Conservation (phyloP, 2,797 vertebrate species). For the Trichosurus vulpecula region DNA sequence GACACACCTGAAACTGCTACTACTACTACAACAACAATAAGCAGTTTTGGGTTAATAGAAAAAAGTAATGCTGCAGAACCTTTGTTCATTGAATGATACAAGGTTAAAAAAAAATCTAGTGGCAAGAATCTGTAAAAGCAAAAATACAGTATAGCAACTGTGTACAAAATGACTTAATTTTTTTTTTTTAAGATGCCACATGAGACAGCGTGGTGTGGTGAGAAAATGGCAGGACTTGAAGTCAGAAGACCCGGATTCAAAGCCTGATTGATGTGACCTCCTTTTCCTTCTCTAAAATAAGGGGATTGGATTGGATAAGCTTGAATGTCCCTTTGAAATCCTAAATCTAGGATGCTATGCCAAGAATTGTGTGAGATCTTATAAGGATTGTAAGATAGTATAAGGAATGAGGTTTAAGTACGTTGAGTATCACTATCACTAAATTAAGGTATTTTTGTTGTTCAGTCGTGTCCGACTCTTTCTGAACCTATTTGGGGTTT, state of each 20-base stretch:
- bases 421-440: no score
- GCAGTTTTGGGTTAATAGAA: neutral
- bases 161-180: constrained; percentile 15
- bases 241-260: neutral
- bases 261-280: neutral
- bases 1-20: neutral
- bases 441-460: no score
- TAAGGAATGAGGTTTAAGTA: neutral
- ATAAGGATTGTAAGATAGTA: neutral
- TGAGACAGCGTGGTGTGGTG: neutral
- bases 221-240: neutral
- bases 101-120: constrained; percentile 31
- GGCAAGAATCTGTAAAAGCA: constrained; percentile 11
- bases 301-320: neutral
- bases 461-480: no score
- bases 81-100: neutral
- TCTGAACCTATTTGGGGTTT: no score
- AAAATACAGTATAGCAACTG: neutral
- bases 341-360: neutral
- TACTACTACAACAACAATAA: neutral
- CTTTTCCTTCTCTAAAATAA: neutral
- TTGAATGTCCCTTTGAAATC: neutral
- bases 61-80: neutral
- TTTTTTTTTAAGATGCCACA: neutral
- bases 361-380: neutral